Base-by-base conservation (phyloP, 2,113 vertebrate species). In the Pionites leucogaster region DNA sequence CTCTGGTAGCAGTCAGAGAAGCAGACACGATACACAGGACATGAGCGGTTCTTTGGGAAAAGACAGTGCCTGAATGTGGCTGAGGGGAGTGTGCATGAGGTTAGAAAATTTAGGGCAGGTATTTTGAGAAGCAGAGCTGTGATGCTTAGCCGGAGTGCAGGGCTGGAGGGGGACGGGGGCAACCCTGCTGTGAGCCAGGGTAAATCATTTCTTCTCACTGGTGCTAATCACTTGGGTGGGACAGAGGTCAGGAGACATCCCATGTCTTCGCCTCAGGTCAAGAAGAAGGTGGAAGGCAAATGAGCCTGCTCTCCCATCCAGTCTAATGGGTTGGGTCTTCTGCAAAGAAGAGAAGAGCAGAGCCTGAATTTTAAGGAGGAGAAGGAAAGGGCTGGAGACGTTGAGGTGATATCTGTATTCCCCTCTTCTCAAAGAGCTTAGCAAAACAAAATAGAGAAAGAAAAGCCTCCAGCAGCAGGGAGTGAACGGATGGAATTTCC, bases 391-490 rank as follows among this genome's bases (percentile, higher is more conserved):
- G 33, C 55, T 71, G 80, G 55, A 89, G 62, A 46, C 0, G 0
- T 53, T 0, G 1, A 62, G 69, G 75, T 0, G 7, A 70, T 79
- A 49, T 15, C 46, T 41, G 7, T 35, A 62, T 70, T 95, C 79
- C 27, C 17, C 74, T 64, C 65, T 76, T 90, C 62, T 95, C 78
- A 74, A 93, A 77, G 53, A 92, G 62, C 70, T 69, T 82, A 95
- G 77, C 88, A 86, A 96, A 97, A 94, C 88, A 96, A 96, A 95
- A 96, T 53, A 87, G 83, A 75, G 62, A 90, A 97, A 81, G 83
- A 95, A 71, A 82, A 96, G 93, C 75, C 84, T 89, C 91, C 86
- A 92, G 69, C 65, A 74, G 72, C 84, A 81, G 92, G 91, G 92
- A 96, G 84, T 93, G 85, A 95, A 96, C 60, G 60, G 89, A 88